These are phyloP conservation scores for Trachelus tabidus DNA, from an alignment of 2,888 invertebrate genomes.

Conservation along the genomic window DNA sequence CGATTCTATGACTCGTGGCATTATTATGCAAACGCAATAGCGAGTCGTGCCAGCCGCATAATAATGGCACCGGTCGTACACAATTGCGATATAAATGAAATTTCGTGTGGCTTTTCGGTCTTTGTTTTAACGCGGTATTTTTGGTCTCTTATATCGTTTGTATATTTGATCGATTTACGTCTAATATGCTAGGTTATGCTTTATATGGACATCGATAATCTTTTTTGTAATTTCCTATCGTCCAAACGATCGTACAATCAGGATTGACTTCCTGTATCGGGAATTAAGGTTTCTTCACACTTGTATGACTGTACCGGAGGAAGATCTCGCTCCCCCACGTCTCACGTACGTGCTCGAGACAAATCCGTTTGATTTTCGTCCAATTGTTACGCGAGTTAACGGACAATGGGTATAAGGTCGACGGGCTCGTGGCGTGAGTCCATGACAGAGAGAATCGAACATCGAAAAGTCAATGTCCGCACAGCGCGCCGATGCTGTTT, in stretches of 20 bases:
- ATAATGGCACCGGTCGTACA: background rate
- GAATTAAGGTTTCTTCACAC: background rate
- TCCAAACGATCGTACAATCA: background rate
- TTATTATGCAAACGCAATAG: background rate
- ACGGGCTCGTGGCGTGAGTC: background rate
- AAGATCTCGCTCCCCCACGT: background rate
- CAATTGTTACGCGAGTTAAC: conserved; percentile 6
- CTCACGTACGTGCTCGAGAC: background rate
- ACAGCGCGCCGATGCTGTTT: background rate
- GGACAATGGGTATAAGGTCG: conserved; percentile 1
- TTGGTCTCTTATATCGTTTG: background rate
- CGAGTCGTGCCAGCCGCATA: background rate
- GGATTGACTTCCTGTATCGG: background rate
- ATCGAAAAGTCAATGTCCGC: conserved; percentile 6
- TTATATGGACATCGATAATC: background rate
- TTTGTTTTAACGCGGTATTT: background rate
- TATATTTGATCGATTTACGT: background rate
- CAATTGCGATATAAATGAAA: background rate
- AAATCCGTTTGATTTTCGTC: conserved; percentile 1
- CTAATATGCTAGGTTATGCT: background rate
- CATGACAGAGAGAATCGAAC: background rate
- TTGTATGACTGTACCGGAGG: background rate
- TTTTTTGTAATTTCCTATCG: background rate
- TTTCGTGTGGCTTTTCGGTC: background rate
- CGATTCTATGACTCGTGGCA: background rate